Evolutionary conservation across 2,888 invertebrate species (phyloP).

Genomic region (Panorpa germanica): DNA sequence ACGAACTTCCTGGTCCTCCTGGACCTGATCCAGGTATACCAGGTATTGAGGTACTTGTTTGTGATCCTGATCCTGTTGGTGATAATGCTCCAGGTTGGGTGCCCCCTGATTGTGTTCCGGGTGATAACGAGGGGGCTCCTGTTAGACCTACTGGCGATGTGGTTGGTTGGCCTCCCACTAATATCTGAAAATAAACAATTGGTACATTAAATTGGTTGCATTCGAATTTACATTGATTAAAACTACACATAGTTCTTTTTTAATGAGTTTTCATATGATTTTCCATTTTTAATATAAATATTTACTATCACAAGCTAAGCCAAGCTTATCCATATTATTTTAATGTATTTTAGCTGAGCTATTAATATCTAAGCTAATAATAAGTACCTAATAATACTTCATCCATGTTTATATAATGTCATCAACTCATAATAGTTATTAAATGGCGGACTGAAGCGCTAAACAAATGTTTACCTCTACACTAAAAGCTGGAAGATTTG

Average conservation of each 20-base stretch:
- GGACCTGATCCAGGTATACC: conserved; percentile 16
- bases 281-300: too few species aligned
- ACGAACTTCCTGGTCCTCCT: conserved; percentile 18
- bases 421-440: too few species aligned
- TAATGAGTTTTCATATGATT: too few species aligned
- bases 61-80: conserved; percentile 24
- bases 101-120: conserved; percentile 33
- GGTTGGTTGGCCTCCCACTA: conserved; percentile 54
- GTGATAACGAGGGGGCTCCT: conserved; percentile 49
- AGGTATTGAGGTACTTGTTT: conserved; percentile 23
- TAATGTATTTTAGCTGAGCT: too few species aligned
- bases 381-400: too few species aligned
- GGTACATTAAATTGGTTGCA: background rate
- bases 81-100: conserved; percentile 19
- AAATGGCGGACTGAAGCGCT: too few species aligned
- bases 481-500: too few species aligned
- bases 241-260: background rate
- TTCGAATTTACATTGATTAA: background rate
- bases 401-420: too few species aligned
- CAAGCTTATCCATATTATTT: too few species aligned
- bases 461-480: too few species aligned
- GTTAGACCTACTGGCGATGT: conserved; percentile 58
- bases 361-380: too few species aligned
- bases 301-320: too few species aligned
- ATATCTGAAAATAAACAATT: conserved; percentile 34